phyloP scores from a whole-genome alignment of 1,140 invertebrate species.

The Macrosteles quadrilineatus region DNA sequence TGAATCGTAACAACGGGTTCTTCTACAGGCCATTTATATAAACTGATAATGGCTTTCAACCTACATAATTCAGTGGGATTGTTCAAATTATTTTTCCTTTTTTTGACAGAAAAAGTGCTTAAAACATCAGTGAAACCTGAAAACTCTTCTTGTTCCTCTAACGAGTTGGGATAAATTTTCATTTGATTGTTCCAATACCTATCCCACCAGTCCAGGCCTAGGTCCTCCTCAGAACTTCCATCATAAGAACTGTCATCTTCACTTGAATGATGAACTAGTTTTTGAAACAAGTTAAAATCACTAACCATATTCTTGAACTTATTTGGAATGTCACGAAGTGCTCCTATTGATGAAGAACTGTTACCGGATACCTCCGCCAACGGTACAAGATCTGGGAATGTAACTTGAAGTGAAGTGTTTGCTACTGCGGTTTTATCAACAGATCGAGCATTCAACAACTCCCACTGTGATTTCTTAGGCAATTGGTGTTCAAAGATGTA shows the following conservation, averaged over 20 bases:
- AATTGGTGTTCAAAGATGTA: not conserved
- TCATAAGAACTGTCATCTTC: too few species aligned
- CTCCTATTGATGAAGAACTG: not conserved
- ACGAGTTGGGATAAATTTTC: not conserved
- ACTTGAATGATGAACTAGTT: too few species aligned
- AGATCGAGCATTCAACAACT: not conserved
- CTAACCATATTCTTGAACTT: too few species aligned
- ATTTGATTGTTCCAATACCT: constrained; percentile 67
- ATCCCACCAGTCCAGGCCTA: constrained; percentile 74
- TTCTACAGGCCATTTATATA: constrained; percentile 16
- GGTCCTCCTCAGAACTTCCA: constrained; percentile 45
- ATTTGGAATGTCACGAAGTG: too few species aligned
- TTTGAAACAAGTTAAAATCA: too few species aligned
- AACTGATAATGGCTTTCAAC: not conserved
- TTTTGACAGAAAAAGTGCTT: constrained; percentile 64
- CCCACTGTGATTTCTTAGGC: not conserved
- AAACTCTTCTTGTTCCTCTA: constrained; percentile 57
- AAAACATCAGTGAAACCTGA: constrained; percentile 76
- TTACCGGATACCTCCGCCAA: not conserved
- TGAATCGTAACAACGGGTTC: not conserved
- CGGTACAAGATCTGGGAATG: constrained; percentile 2
- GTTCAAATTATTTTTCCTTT: constrained; percentile 12
- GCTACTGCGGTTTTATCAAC: not conserved
- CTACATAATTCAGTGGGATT: not conserved
- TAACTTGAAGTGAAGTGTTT: not conserved